Conservation (phyloP, 92 coral and sea anemone species). For the Parazoanthus swiftii region DNA sequence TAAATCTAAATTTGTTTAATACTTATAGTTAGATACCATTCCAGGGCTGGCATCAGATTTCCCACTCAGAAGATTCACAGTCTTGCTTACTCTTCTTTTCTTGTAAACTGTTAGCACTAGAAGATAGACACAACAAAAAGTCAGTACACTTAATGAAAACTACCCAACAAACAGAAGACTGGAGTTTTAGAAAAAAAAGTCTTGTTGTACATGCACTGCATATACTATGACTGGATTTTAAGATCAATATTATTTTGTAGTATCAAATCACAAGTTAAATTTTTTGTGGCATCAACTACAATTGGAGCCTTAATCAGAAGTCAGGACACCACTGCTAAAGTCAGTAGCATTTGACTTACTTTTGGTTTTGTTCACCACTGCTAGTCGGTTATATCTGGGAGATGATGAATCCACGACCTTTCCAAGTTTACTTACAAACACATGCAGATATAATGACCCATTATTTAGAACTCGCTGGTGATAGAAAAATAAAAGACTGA, state of each 20-base stretch:
- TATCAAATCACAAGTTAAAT: no score
- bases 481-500: neutral
- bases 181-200: no score
- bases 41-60: conserved; percentile 75
- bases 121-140: neutral
- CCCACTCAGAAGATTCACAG: conserved; percentile 91
- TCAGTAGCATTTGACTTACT: conserved; percentile 58
- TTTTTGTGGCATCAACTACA: no score
- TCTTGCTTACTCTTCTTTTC: conserved; percentile 85
- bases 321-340: no score
- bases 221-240: no score
- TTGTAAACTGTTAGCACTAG: conserved; percentile 86
- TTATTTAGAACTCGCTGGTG: conserved; percentile 74
- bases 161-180: neutral
- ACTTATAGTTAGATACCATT: conserved; percentile 15
- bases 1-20: no score
- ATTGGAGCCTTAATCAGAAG: no score
- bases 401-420: conserved; percentile 74
- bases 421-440: conserved; percentile 72
- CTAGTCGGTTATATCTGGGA: conserved; percentile 72
- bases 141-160: no score
- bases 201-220: no score
- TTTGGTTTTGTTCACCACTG: conserved; percentile 79
- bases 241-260: no score
- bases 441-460: conserved; percentile 92